These are phyloP conservation scores for Monoplex corrugatus DNA, from an alignment of 2,888 invertebrate genomes.

Conservation along the genomic window DNA sequence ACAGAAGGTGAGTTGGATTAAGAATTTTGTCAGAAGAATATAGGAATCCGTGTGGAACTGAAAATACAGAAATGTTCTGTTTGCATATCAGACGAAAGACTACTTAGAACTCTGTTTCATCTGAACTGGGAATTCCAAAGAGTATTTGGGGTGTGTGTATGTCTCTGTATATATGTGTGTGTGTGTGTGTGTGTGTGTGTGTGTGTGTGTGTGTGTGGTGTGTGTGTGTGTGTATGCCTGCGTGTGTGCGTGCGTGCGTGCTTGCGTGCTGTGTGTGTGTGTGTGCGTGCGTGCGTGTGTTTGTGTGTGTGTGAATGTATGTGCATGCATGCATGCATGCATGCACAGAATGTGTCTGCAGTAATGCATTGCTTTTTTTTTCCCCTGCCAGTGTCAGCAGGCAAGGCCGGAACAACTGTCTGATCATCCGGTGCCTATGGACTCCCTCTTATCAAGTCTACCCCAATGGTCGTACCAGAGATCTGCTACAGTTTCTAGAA, in stretches of 20 bases:
- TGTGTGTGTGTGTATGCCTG: background rate
- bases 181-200: background rate
- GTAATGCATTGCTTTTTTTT: background rate
- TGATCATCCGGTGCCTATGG: constrained; percentile 69
- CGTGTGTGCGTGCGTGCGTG: too few species aligned
- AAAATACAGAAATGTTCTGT: too few species aligned
- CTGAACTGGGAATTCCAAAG: too few species aligned
- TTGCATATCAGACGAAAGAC: too few species aligned
- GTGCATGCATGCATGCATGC: background rate
- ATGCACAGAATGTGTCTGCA: background rate
- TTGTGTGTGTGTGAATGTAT: background rate
- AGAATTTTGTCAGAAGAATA: too few species aligned
- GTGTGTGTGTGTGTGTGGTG: constrained; percentile 17
- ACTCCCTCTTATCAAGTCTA: constrained; percentile 60
- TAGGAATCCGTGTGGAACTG: too few species aligned
- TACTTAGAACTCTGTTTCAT: too few species aligned
- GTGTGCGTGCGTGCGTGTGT: background rate
- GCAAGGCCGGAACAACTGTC: constrained; percentile 44
- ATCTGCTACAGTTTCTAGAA: constrained; percentile 62
- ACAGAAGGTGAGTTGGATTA: too few species aligned
- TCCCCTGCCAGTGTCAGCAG: constrained; percentile 7
- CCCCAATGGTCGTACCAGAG: constrained; percentile 60
- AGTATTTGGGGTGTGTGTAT: too few species aligned
- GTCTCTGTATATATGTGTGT: too few species aligned
- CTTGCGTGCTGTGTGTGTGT: background rate